Evolutionary conservation across 1,140 invertebrate genomes (phyloP).

Genomic region (Phymorhynchus buccinoides): DNA sequence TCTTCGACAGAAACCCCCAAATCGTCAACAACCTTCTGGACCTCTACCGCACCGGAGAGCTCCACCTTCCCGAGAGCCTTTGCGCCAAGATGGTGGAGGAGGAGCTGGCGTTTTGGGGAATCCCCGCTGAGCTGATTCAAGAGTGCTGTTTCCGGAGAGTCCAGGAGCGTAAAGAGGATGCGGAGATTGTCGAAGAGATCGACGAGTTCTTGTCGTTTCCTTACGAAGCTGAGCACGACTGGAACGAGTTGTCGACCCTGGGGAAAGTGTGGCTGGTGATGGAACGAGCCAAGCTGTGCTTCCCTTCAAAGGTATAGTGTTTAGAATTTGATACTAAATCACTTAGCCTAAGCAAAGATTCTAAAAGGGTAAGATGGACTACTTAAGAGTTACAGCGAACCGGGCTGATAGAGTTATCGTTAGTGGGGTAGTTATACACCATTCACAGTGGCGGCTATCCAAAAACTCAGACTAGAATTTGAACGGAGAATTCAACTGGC

Average conservation of each 20-base stretch:
- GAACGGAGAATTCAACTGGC: too few relatives aligned
- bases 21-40: slow-evolving; percentile 23
- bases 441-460: too few relatives aligned
- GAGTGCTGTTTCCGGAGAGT: neutral
- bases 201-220: neutral
- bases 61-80: neutral
- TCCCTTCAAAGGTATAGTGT: too few relatives aligned
- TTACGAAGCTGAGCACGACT: neutral
- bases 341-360: too few relatives aligned
- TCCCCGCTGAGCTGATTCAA: neutral
- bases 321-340: too few relatives aligned
- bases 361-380: too few relatives aligned
- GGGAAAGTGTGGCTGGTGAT: slow-evolving; percentile 3
- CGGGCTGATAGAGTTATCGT: too few relatives aligned
- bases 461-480: too few relatives aligned
- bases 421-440: too few relatives aligned
- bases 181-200: neutral
- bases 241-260: neutral
- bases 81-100: neutral
- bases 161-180: neutral
- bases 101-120: slow-evolving; percentile 17
- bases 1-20: slow-evolving; percentile 39
- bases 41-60: slow-evolving; percentile 33
- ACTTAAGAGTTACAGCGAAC: too few relatives aligned
- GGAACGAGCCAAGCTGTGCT: too few relatives aligned